A percentile compares a stretch with the other conserved stretches of the same genome.
Evolutionary conservation across 2,113 vertebrate species (phyloP).

Genomic region (Promerops cafer): DNA sequence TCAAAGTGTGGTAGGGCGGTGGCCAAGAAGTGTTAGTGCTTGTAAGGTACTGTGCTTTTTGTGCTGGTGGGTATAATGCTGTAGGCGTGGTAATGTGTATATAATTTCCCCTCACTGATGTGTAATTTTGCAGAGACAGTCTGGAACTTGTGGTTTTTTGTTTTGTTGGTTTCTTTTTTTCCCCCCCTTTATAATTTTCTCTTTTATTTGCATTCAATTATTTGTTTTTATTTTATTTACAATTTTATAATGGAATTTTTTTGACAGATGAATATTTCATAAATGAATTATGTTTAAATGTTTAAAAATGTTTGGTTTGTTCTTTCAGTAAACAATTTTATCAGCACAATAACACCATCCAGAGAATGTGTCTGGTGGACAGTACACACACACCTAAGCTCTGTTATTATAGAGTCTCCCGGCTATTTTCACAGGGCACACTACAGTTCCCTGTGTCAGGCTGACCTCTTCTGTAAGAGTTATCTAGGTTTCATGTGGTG

Average conservation of each 20-base stretch:
- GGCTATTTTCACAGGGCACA: neutral
- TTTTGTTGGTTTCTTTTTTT: neutral
- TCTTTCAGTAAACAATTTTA: slow-evolving; percentile 58
- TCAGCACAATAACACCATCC: slow-evolving; percentile 43
- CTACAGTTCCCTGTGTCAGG: neutral
- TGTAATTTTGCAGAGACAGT: neutral
- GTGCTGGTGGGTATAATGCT: neutral
- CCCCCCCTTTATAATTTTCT: neutral
- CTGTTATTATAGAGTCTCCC: neutral
- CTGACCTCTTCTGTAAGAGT: neutral
- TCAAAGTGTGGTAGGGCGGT: neutral
- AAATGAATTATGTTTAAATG: slow-evolving; percentile 59
- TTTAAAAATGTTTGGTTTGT: slow-evolving; percentile 59
- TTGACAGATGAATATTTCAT: slow-evolving; percentile 54
- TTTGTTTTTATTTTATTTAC: slow-evolving; percentile 57
- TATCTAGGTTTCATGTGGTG: neutral
- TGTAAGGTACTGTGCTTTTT: neutral
- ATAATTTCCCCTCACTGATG: neutral
- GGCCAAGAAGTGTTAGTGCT: neutral
- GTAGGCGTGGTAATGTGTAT: neutral
- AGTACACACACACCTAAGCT: neutral
- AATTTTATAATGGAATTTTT: slow-evolving; percentile 60
- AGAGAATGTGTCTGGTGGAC: slow-evolving; percentile 29
- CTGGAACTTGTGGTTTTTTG: neutral
- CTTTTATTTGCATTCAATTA: slow-evolving; percentile 55